Base-by-base conservation (phyloP, 2,797 vertebrate genomes). In the Poecilia gillii region DNA sequence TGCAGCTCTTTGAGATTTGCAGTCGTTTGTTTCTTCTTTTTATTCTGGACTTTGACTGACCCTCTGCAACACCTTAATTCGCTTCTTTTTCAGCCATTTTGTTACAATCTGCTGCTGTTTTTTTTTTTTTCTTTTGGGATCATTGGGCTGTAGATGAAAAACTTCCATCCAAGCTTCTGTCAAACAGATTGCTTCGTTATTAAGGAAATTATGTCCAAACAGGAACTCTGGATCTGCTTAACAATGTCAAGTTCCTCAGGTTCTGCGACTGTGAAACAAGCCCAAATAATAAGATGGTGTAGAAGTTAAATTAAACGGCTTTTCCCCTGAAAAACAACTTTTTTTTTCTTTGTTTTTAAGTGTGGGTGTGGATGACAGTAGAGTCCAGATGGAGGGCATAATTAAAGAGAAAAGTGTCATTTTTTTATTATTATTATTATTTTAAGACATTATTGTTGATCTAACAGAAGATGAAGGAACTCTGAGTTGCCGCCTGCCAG, bases 381-480 rank as follows among this genome's bases (percentile, higher is more conserved):
- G 25, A 45, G 68, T 71, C 41, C 68, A 71, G 68, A 43, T 71
- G 68, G 68, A 71, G 23, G 41, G 68, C 25, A 71, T 25, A 71
- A 71, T n/a, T 71, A 71, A 71, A 71, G 41, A 45, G 12, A 45
- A 71, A 71, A 71, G 25, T 71, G 68, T 16, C 0, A 1, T 16
- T 45, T 25, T 43, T 25, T 41, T 39, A 41, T 41, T 70, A 33
- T 33, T 33, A 33, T 33, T 33, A 33, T 70, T 43, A 45, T 45
- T 71, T 28, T 71, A 45, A 71, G 25, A 11, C 41, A 45, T 71
- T 43, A 13, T 43, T 71, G 39, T 71, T 71, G 68, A 71, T 28
- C 41, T 71, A 71, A 16, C 39, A 43, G 31, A 45, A 71, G 41
- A 71, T 2, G 43, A 45, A 71, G 41, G 25, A 28, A 71, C 25